Evolutionary conservation across 2,888 invertebrate species (phyloP), one percentile per base, ranked within the genome.

Genomic region (Cactoblastis cactorum): DNA sequence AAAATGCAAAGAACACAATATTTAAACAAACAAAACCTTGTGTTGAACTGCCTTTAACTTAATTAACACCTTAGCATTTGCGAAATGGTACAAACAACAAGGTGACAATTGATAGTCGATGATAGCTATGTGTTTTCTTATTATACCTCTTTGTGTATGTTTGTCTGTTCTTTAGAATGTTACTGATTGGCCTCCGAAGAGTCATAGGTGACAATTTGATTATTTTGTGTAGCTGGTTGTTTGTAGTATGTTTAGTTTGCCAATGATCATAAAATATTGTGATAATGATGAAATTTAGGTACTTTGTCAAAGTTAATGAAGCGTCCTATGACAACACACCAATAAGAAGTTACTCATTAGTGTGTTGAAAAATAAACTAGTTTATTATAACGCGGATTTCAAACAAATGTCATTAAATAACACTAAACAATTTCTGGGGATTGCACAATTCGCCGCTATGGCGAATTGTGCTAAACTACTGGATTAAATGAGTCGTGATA

Each of bases 401-500:
- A 34, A 43, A 49, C 39, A 12, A 41, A 33, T 15, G 19, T 41
- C 33, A 3, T 41, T 41, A 33, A 49, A 41, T 22, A 33, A 34
- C 34, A 15, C 0, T 11, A 34, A 41, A 51, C n/a, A 55, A 51
- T 59, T 55, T 54, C 53, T 52, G 53, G 46, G 45, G 22, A 12
- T 59, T 53, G 52, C 52, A 51, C 38, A 59, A 56, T 47, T 6
- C 15, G 47, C 41, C 51, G 51, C 53, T 51, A 54, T 51, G 53
- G 57, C 55, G 56, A 61, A 62, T 62, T 59, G 58, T 61, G 55
- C 53, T 54, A 54, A 55, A 53, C 51, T 58, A 61, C 61, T 61
- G 59, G 61, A 60, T 56, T 61, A 62, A 63, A 65, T 62, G 59
- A 59, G 54, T 57, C 57, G 59, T 60, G 56, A 56, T 58, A 54